Percentiles rank a stretch among this genome's conserved stretches.
Conservation (phyloP, 2,113 vertebrate species). For the Passer domesticus region DNA sequence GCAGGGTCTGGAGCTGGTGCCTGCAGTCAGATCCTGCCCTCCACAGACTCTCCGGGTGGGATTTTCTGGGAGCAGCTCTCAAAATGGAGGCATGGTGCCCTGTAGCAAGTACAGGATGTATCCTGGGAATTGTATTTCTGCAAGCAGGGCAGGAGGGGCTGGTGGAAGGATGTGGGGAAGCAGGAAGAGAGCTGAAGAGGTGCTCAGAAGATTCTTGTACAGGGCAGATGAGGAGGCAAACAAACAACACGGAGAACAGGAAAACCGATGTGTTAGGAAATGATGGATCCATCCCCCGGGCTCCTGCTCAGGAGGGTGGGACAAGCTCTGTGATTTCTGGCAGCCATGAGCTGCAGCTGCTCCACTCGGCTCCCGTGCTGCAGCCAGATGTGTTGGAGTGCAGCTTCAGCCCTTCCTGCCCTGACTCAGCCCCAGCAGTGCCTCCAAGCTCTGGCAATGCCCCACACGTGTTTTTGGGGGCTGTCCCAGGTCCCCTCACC, state of each 20-base stretch:
- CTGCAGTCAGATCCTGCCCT: neutral
- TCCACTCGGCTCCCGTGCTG: neutral
- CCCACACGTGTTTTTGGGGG: neutral
- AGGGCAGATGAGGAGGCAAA: neutral
- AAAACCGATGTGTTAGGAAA: slow-evolving; percentile 21
- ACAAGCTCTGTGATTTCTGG: slow-evolving; percentile 6
- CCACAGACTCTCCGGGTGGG: neutral
- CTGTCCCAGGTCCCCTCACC: neutral
- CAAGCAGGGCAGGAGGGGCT: neutral
- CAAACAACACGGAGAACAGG: slow-evolving; percentile 17
- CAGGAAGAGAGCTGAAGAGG: slow-evolving; percentile 10
- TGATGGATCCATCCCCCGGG: slow-evolving; percentile 39
- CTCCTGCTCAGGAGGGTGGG: slow-evolving; percentile 27
- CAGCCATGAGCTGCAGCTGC: slow-evolving; percentile 31
- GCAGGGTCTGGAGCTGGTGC: neutral
- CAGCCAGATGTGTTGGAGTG: neutral
- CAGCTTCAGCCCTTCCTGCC: neutral
- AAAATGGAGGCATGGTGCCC: slow-evolving; percentile 9
- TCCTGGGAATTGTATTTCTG: neutral
- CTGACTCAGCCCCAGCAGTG: neutral
- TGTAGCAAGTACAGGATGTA: neutral
- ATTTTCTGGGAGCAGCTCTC: neutral
- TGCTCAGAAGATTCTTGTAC: neutral
- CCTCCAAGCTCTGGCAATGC: neutral
- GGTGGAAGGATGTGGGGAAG: neutral